Percentiles rank a stretch among this genome's conserved stretches.
phyloP scores from a whole-genome alignment of 2,888 invertebrate genomes.

The Polia nebulosa region DNA sequence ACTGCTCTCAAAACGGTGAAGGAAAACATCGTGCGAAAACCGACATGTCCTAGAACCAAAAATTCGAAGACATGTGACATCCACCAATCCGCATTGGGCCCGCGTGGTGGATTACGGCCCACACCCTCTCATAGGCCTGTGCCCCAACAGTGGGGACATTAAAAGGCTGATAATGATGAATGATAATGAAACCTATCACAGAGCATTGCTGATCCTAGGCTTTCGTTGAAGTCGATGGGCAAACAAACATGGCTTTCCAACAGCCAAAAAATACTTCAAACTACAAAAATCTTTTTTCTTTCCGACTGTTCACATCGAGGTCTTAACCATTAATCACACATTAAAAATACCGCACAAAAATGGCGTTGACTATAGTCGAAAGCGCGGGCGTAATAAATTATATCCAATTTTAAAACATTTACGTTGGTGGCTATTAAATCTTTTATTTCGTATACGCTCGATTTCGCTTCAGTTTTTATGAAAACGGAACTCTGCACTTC shows the following conservation, averaged over 20 bases:
- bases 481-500: conserved; percentile 9
- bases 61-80: too few species aligned
- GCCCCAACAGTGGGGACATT: too few species aligned
- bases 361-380: conserved; percentile 46
- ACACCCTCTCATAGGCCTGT: too few species aligned
- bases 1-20: too few species aligned
- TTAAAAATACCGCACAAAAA: conserved; percentile 57
- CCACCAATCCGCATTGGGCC: too few species aligned
- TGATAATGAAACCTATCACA: too few species aligned
- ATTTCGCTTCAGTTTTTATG: conserved; percentile 42
- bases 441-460: conserved; percentile 43
- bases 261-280: neutral
- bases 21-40: too few species aligned
- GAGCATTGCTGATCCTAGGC: neutral
- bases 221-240: neutral
- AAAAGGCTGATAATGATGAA: too few species aligned
- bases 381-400: conserved; percentile 59
- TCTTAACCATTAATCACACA: conserved; percentile 58
- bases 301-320: conserved; percentile 14
- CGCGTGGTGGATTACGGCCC: too few species aligned
- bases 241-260: neutral
- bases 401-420: conserved; percentile 52
- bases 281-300: conserved; percentile 10
- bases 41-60: too few species aligned
- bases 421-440: conserved; percentile 28